Conservation (phyloP, 2,797 vertebrate species). For the Coregonus suidteri region DNA sequence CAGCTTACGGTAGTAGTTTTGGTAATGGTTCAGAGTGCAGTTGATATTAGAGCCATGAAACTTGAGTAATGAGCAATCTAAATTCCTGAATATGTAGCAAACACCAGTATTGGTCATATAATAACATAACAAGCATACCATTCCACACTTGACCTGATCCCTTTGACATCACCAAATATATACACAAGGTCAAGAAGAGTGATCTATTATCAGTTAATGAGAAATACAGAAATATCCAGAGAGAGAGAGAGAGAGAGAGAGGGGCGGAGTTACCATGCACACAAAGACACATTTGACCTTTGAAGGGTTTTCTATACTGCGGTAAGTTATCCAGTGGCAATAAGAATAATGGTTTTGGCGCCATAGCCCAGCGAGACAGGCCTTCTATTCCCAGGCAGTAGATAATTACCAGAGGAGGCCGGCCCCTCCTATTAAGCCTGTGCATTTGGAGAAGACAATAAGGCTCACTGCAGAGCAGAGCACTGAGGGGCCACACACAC, state of each 20-base stretch:
- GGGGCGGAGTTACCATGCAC: slow-evolving; percentile 65
- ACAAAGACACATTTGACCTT: slow-evolving; percentile 75
- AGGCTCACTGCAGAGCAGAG: slow-evolving; percentile 53
- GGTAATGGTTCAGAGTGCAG: background rate
- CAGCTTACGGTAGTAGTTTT: background rate
- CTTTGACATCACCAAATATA: slow-evolving; percentile 72
- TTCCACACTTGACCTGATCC: slow-evolving; percentile 60
- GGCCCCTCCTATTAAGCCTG: slow-evolving; percentile 61
- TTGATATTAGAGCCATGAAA: background rate
- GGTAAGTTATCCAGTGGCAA: slow-evolving; percentile 71
- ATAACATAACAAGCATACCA: slow-evolving; percentile 62
- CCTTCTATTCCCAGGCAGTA: slow-evolving; percentile 60
- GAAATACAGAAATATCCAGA: slow-evolving; percentile 69
- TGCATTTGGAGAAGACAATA: slow-evolving; percentile 63
- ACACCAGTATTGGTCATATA: slow-evolving; percentile 34
- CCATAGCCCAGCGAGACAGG: slow-evolving; percentile 59
- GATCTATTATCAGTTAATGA: slow-evolving; percentile 80
- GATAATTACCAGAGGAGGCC: slow-evolving; percentile 60
- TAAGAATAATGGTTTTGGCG: slow-evolving; percentile 77
- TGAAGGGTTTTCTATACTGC: slow-evolving; percentile 56
- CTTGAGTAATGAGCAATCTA: background rate
- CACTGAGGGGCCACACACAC: slow-evolving; percentile 55
- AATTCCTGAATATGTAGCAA: background rate
- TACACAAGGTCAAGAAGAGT: slow-evolving; percentile 73
- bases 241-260: slow-evolving; percentile 47